Conservation (phyloP, 2,113 vertebrate species). For the Pao palembangensis region DNA sequence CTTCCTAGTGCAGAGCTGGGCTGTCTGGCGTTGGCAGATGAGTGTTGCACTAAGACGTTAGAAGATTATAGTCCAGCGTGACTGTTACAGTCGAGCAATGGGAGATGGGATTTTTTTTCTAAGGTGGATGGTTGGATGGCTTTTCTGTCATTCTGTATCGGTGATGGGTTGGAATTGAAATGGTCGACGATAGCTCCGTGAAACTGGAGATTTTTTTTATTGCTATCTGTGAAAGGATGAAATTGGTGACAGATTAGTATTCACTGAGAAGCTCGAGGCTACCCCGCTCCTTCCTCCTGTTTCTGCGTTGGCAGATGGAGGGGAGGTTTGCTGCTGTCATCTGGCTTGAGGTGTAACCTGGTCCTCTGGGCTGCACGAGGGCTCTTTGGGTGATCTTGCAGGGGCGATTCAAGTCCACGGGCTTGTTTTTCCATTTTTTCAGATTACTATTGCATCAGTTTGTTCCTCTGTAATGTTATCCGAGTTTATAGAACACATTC, state of each 20-base stretch:
- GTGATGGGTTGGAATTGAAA: conserved; percentile 46
- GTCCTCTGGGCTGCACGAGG: conserved; percentile 32
- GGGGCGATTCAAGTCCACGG: conserved; percentile 5
- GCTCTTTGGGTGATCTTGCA: conserved; percentile 48
- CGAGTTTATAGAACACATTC: neutral
- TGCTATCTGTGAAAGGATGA: neutral
- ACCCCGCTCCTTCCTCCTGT: conserved; percentile 46
- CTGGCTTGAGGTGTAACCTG: conserved; percentile 57
- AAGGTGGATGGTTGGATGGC: conserved; percentile 33
- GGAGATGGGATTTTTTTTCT: conserved; percentile 28
- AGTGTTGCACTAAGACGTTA: conserved; percentile 43
- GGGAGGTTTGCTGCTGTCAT: conserved; percentile 61
- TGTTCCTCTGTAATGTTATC: conserved; percentile 14
- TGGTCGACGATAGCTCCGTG: conserved; percentile 26
- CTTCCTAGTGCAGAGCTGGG: conserved; percentile 38
- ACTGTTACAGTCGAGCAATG: conserved; percentile 27
- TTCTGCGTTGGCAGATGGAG: conserved; percentile 58
- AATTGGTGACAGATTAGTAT: conserved; percentile 51
- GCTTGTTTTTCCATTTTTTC: conserved; percentile 15
- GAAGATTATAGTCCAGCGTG: conserved; percentile 43
- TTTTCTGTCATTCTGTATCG: conserved; percentile 11
- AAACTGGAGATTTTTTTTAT: conserved; percentile 2
- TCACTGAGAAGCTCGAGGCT: conserved; percentile 45
- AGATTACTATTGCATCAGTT: conserved; percentile 39
- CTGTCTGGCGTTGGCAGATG: conserved; percentile 42